Evolutionary conservation across 2,797 vertebrate species (phyloP).

Genomic region (Percopsis omiscomaycus): DNA sequence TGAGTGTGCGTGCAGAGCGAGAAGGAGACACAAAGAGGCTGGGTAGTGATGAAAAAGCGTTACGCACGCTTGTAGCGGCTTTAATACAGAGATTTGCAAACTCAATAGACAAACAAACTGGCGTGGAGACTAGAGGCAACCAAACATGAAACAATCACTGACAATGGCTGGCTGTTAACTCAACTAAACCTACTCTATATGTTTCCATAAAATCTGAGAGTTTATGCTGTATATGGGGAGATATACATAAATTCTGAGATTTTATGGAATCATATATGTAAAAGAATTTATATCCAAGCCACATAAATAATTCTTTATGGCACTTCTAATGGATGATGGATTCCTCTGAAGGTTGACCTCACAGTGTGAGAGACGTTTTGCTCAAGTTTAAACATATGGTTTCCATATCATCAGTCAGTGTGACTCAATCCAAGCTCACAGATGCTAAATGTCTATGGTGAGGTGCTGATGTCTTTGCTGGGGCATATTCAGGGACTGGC

Average conservation of each 20-base stretch:
- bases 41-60: too few species aligned
- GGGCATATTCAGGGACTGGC: too few species aligned
- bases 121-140: too few species aligned
- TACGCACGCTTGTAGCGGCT: too few species aligned
- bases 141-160: too few species aligned
- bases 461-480: background rate
- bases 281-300: background rate
- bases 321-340: conserved; percentile 1
- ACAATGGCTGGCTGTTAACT: background rate
- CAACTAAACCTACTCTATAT: background rate
- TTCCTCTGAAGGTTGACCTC: conserved; percentile 12
- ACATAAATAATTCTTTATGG: conserved; percentile 25
- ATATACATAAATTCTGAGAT: conserved; percentile 2
- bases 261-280: conserved; percentile 27
- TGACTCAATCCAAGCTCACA: background rate
- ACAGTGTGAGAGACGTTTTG: conserved; percentile 2
- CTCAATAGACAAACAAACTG: too few species aligned
- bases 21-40: too few species aligned
- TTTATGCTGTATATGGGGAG: conserved; percentile 12
- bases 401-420: conserved; percentile 3
- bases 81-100: too few species aligned
- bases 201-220: conserved; percentile 10
- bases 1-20: too few species aligned
- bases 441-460: background rate
- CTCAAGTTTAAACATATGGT: background rate